Conservation (phyloP, 23 tunicate genomes). For the Diplosoma virens region DNA sequence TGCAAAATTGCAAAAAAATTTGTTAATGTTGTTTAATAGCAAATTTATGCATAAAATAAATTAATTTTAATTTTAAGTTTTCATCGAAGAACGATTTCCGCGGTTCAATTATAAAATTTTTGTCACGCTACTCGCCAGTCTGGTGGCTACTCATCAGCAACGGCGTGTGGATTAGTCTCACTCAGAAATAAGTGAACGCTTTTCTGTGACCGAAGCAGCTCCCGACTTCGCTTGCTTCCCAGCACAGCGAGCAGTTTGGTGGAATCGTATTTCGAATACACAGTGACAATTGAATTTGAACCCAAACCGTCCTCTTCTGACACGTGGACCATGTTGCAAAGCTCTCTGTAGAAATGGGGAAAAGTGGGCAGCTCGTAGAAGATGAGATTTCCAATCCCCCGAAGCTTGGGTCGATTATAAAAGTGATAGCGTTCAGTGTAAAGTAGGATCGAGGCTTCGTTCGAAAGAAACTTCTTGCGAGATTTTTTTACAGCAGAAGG, state of each 20-base stretch:
- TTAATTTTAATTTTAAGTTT: no score
- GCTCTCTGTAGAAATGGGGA: conserved; percentile 78
- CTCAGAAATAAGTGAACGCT: conserved; percentile 67
- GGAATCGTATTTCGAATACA: conserved; percentile 58
- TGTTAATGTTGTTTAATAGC: no score
- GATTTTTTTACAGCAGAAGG: conserved; percentile 56
- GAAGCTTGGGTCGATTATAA: conserved; percentile 62
- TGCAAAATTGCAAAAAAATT: no score
- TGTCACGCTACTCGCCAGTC: no score
- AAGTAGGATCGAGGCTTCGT: conserved; percentile 51
- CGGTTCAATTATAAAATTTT: no score
- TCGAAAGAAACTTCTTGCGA: conserved; percentile 51
- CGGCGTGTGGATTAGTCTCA: conserved; percentile 27
- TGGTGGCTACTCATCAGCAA: no score
- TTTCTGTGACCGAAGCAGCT: conserved; percentile 46
- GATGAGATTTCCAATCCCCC: conserved; percentile 51
- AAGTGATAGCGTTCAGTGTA: conserved; percentile 95
- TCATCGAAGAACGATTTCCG: no score
- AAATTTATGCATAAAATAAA: no score
- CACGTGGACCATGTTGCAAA: conserved; percentile 61
- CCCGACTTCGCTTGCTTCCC: conserved; percentile 34
- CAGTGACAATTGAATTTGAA: conserved; percentile 28
- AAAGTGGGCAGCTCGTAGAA: conserved; percentile 91
- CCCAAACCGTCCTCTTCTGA: conserved; percentile 6
- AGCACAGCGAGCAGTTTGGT: conserved; percentile 48